These are phyloP conservation scores for Characodon lateralis DNA, from an alignment of 2,797 vertebrate species.

Conservation along the genomic window DNA sequence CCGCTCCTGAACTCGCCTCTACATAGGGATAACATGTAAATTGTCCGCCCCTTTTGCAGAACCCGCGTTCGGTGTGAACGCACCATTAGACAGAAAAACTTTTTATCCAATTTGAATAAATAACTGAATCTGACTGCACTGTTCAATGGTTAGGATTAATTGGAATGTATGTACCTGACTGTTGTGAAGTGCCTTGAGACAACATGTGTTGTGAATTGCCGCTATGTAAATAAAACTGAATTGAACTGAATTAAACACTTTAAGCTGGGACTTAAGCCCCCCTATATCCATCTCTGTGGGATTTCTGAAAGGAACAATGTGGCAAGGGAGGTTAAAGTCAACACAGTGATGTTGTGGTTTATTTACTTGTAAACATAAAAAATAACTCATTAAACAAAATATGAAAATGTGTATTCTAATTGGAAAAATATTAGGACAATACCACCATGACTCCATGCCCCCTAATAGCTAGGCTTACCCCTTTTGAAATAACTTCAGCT, in stretches of 20 bases:
- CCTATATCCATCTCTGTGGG: neutral
- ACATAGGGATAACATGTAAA: too few species aligned
- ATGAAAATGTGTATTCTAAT: neutral
- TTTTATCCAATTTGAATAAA: too few species aligned
- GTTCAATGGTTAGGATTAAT: too few species aligned
- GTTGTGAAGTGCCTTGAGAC: too few species aligned
- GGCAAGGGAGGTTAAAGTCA: neutral
- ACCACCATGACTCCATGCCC: neutral
- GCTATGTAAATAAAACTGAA: too few species aligned
- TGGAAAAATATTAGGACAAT: neutral
- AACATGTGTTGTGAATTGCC: too few species aligned
- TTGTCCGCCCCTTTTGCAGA: too few species aligned
- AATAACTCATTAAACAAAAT: neutral
- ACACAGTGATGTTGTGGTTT: neutral
- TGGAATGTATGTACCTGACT: too few species aligned
- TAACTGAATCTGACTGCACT: too few species aligned
- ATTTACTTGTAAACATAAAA: neutral
- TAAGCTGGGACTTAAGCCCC: neutral
- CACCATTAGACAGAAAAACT: too few species aligned
- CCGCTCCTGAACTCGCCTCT: too few species aligned
- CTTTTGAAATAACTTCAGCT: neutral
- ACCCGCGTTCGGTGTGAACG: too few species aligned
- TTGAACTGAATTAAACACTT: neutral
- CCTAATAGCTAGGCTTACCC: neutral
- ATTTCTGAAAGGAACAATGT: neutral